Evolutionary conservation across 2,888 invertebrate genomes (phyloP).

Genomic region (Oligia latruncula): DNA sequence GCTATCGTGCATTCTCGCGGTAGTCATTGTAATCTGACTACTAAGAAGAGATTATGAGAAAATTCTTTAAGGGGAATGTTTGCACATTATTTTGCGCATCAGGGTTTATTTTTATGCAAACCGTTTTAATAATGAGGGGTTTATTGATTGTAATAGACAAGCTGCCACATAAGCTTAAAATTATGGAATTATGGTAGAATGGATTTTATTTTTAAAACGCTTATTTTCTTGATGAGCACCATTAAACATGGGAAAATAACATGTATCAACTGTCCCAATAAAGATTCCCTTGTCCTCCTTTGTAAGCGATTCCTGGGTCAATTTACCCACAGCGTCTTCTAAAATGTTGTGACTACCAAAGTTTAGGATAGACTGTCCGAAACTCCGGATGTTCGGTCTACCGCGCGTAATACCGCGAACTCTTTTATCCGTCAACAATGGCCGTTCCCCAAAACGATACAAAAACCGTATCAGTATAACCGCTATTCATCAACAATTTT

Average conservation of each 20-base stretch:
- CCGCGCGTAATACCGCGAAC: constrained; percentile 46
- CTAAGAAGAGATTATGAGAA: constrained; percentile 71
- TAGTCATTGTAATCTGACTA: constrained; percentile 81
- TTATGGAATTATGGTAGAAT: not conserved
- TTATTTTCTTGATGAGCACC: not conserved
- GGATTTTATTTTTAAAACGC: not conserved
- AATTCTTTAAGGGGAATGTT: constrained; percentile 59
- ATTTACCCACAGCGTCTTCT: constrained; percentile 24
- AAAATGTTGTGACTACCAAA: constrained; percentile 4
- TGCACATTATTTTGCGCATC: constrained; percentile 60
- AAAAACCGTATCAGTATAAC: constrained; percentile 53
- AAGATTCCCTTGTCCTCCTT: constrained; percentile 28
- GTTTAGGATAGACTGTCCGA: constrained; percentile 26
- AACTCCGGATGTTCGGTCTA: constrained; percentile 57
- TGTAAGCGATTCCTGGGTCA: not conserved
- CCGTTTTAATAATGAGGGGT: not conserved
- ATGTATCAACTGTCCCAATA: not conserved
- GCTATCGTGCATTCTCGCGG: constrained; percentile 80
- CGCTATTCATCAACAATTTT: constrained; percentile 57
- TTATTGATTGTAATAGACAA: constrained; percentile 3
- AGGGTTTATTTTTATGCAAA: constrained; percentile 26
- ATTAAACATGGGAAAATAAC: not conserved
- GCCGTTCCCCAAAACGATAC: constrained; percentile 36
- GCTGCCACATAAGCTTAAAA: not conserved
- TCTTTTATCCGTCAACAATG: constrained; percentile 57